Evolutionary conservation across 2,113 vertebrate genomes (phyloP), one percentile per base, ranked within the genome.

Genomic region (Psophia crepitans): DNA sequence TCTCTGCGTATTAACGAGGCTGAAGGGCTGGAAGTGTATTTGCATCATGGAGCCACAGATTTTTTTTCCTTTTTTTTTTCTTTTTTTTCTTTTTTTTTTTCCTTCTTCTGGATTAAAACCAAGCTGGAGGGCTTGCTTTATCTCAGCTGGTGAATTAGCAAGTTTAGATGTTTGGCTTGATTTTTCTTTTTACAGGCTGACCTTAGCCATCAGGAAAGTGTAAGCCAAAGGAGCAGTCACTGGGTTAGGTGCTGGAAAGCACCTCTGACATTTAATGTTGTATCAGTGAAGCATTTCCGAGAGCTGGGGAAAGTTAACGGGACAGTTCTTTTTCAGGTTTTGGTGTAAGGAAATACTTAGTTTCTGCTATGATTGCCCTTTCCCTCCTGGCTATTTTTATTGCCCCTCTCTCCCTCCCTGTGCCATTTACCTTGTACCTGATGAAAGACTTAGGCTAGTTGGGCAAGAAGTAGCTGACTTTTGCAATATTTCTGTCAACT

Each of bases 381-480:
- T 81, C 30, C 12, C 30, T 79, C 37, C 8, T 53, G 68, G n/a
- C 66, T 89, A 35, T 87, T 95, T 92, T 89, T 85, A 57, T 65
- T 94, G 28, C 21, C 10, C 13, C 11, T 3, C 19, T 12, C 24
- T 75, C n/a, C n/a, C 9, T 64, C 28, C 6, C 6, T 24, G 4
- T 84, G 49, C 56, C 15, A 10, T 68, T 91, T 28, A 41, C 54
- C 33, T 89, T 68, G 58, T 85, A 26, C 12, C 6, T 80, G 63
- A 65, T 68, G 20, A 73, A 79, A 53, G 44, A 9, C 24, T 84
- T 82, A 41, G 37, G 65, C 17, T 8, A 11, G 49, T 53, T 35
- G 37, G 27, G 28, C 41, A 73, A 65, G 44, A 63, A 85, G 41
- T 61, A 91, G 54, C 82, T 94, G 84, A 85, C 70, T 96, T 96